Conservation (phyloP, 2,113 vertebrate species). For the Pseudorectes ferrugineus region DNA sequence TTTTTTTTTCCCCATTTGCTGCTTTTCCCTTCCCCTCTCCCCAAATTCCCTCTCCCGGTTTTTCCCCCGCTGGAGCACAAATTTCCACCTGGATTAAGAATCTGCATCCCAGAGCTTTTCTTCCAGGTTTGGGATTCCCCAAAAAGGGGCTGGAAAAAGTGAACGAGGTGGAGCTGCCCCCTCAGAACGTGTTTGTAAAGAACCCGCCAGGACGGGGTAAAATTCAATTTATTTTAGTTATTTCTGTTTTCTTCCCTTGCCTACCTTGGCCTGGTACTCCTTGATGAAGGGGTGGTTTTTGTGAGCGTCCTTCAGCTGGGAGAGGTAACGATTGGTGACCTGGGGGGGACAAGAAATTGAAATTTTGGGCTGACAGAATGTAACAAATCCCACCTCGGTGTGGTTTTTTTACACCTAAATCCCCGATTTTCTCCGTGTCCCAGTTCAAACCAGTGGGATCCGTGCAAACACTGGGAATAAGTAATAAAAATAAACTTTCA, state of each 20-base stretch:
- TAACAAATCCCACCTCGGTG: background rate
- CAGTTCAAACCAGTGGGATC: background rate
- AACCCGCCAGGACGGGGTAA: accelerated
- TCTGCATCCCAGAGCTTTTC: accelerated
- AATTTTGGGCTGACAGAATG: accelerated
- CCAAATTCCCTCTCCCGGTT: background rate
- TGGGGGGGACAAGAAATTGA: background rate
- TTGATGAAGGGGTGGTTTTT: conserved; percentile 88
- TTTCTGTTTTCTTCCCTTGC: accelerated
- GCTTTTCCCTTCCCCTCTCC: background rate
- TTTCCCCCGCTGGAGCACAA: background rate
- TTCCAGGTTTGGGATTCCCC: background rate
- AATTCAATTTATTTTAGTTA: accelerated
- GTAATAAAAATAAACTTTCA: background rate
- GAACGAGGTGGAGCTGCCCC: accelerated
- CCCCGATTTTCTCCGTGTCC: background rate
- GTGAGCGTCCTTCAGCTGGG: conserved; percentile 93
- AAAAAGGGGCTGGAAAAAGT: background rate
- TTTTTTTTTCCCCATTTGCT: background rate
- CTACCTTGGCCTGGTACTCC: conserved; percentile 91
- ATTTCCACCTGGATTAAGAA: background rate
- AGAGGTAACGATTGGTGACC: conserved; percentile 95
- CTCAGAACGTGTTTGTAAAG: no score
- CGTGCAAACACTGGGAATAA: accelerated
- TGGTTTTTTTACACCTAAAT: accelerated